These are phyloP conservation scores for Polia nebulosa DNA, from an alignment of 2,888 invertebrate species.

Conservation along the genomic window DNA sequence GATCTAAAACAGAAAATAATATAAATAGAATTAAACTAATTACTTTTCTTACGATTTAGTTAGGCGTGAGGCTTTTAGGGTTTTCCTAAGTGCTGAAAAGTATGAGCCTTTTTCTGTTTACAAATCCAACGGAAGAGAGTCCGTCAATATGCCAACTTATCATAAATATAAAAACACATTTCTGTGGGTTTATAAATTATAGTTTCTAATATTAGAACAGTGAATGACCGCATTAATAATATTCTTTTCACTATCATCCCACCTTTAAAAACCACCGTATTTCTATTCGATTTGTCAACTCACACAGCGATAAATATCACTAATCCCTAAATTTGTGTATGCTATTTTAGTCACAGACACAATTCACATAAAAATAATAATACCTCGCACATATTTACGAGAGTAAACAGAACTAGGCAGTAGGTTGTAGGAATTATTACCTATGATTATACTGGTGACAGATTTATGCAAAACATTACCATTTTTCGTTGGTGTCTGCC, in stretches of 20 bases:
- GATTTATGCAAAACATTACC: conserved; percentile 62
- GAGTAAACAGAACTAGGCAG: conserved; percentile 45
- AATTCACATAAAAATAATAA: conserved; percentile 44
- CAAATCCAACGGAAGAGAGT: not conserved
- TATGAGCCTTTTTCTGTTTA: not conserved
- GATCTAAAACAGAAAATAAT: conserved; percentile 3
- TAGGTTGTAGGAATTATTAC: conserved; percentile 54
- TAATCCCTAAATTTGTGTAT: conserved; percentile 36
- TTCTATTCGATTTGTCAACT: conserved; percentile 37
- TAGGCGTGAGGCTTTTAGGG: too few relatives aligned
- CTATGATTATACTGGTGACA: conserved; percentile 56
- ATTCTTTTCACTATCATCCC: conserved; percentile 37
- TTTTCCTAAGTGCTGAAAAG: too few relatives aligned
- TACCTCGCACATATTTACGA: conserved; percentile 37
- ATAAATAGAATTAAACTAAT: too few relatives aligned
- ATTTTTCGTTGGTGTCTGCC: conserved; percentile 60
- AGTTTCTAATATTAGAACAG: conserved; percentile 48
- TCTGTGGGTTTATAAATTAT: conserved; percentile 27
- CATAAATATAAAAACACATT: conserved; percentile 10
- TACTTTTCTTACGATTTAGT: too few relatives aligned
- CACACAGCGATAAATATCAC: conserved; percentile 30
- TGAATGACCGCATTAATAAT: conserved; percentile 64
- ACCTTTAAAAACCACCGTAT: conserved; percentile 39
- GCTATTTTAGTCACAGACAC: conserved; percentile 42
- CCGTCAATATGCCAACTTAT: conserved; percentile 4